phyloP scores from a whole-genome alignment of 2,888 invertebrate genomes.

The Sepioteuthis lessoniana region DNA sequence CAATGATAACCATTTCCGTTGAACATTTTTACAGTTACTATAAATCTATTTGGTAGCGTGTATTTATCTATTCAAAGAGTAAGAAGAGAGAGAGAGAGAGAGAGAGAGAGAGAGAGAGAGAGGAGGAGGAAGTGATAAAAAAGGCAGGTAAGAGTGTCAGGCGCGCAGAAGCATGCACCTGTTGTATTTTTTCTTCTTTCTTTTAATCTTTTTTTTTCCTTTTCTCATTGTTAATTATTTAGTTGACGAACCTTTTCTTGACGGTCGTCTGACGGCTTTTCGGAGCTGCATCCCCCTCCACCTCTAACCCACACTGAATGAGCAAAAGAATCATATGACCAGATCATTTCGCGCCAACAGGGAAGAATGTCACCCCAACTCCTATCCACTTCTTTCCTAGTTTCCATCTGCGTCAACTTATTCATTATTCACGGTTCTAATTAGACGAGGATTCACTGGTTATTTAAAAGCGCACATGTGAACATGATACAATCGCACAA shows the following conservation, averaged over 20 bases:
- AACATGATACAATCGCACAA: not conserved
- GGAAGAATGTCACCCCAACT: not conserved
- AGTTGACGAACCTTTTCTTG: not conserved
- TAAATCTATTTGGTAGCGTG: too few relatives aligned
- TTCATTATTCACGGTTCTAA: conserved; percentile 25
- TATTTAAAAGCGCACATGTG: not conserved
- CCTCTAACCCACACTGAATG: not conserved
- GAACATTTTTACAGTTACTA: too few relatives aligned
- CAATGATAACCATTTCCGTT: too few relatives aligned
- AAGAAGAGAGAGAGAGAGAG: not conserved
- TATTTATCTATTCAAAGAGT: too few relatives aligned
- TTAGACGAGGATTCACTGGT: not conserved
- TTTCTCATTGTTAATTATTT: not conserved
- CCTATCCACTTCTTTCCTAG: not conserved
- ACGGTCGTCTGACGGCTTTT: not conserved
- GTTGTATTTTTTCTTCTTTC: not conserved
- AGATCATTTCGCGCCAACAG: not conserved
- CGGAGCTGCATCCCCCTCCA: too few relatives aligned
- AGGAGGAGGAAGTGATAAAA: not conserved
- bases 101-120: not conserved
- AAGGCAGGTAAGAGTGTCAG: not conserved
- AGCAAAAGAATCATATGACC: not conserved
- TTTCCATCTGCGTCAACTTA: not conserved
- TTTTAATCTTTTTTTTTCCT: too few relatives aligned
- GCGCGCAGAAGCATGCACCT: not conserved